Evolutionary conservation across 1,140 invertebrate genomes (phyloP).

Genomic region (Drosophila busckii): DNA sequence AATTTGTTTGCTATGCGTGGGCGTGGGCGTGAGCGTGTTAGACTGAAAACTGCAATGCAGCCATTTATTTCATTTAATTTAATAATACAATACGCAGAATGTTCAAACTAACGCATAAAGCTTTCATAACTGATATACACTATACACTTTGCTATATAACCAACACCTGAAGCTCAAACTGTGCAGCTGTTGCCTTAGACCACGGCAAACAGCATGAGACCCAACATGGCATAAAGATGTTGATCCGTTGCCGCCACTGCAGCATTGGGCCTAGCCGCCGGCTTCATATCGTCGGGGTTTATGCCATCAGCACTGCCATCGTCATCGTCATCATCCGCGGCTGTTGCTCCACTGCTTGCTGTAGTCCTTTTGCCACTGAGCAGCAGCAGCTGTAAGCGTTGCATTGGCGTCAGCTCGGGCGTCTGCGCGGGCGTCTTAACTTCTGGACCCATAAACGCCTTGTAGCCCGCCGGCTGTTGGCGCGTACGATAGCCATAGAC

Average conservation of each 20-base stretch:
- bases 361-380: constrained; percentile 31
- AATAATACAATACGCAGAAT: constrained; percentile 59
- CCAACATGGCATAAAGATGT: constrained; percentile 27
- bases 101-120: constrained; percentile 56
- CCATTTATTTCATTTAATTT: constrained; percentile 63
- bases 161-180: constrained; percentile 5
- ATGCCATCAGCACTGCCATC: not conserved
- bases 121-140: constrained; percentile 45
- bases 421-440: not conserved
- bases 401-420: constrained; percentile 18
- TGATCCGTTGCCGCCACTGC: constrained; percentile 12
- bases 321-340: constrained; percentile 9
- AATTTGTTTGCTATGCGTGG: constrained; percentile 48
- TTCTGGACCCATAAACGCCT: constrained; percentile 38
- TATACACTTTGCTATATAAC: not conserved
- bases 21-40: constrained; percentile 6
- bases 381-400: constrained; percentile 44
- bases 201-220: constrained; percentile 29
- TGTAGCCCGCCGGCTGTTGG: constrained; percentile 32
- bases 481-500: constrained; percentile 50
- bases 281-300: constrained; percentile 39
- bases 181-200: too few species aligned
- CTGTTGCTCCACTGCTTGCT: not conserved
- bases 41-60: constrained; percentile 26
- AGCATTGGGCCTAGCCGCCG: constrained; percentile 5